Evolutionary conservation across 2,113 vertebrate genomes (phyloP), one percentile per base, ranked within the genome.

Genomic region (Microcebus tavaratra): DNA sequence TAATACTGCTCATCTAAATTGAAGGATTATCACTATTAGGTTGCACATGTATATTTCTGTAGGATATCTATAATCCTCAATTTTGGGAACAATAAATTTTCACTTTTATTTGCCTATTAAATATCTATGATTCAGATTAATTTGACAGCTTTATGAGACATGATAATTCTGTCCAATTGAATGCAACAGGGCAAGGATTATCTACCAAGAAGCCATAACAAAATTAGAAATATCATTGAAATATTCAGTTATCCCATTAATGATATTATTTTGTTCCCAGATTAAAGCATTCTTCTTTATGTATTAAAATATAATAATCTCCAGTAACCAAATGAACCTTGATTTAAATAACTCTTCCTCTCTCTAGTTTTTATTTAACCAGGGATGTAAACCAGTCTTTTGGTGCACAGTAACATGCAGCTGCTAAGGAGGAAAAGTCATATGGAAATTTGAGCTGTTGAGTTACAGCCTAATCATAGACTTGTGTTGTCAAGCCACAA

Each of bases 1-100:
- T 97, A 97, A 94, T 0, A 14, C 61, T 83, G 27, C 23, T 97
- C 96, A 94, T 96, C 82, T 91, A 96, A 98, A 97, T 94, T 93
- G 96, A 95, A 94, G 94, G 95, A 97, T 98, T 97, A 97, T 94
- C 65, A 63, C 50, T 93, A 94, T 91, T 89, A 98, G 95, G 91
- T 82, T 97, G 68, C 67, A 94, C 68, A 94, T 68, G n/a, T 84
- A 88, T 90, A 95, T 96, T 96, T 97, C 84, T 76, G 65, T 93
- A 91, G 57, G 57, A 94, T 34, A 90, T 96, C 83, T 85, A 90
- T 96, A 97, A 97, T 97, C 94, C 72, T 55, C 83, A 96, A 81
- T 96, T 95, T 98, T 83, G 34, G 89, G 76, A 92, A 95, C 75
- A 95, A 88, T 90, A 92, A 57, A 97, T 93, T 97, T 97, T 96